Percentiles rank a stretch among this genome's conserved stretches.
phyloP scores from a whole-genome alignment of 2,888 invertebrate genomes.

The Lymantria dispar region DNA sequence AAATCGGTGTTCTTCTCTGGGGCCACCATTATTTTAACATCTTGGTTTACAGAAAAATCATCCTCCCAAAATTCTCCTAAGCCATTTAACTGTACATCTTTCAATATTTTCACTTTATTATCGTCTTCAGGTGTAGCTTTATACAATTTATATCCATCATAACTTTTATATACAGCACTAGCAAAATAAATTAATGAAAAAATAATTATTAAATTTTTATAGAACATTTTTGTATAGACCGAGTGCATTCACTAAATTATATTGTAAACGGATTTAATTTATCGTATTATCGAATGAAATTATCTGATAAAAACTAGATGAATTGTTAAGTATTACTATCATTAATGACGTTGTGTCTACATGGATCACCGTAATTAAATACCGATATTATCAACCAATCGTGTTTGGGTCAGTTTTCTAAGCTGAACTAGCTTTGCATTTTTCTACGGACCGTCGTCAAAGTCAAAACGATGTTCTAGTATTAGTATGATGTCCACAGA shows the following conservation, averaged over 20 bases:
- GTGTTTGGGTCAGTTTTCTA: too few species aligned
- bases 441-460: too few species aligned
- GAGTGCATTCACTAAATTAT: constrained; percentile 2
- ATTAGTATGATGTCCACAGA: too few species aligned
- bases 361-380: neutral
- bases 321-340: neutral
- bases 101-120: constrained; percentile 70
- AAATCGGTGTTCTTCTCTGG: constrained; percentile 43
- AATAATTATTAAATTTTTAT: constrained; percentile 29
- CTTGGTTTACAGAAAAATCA: constrained; percentile 51
- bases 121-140: constrained; percentile 73
- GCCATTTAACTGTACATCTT: constrained; percentile 59
- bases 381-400: neutral
- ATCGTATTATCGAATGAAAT: neutral
- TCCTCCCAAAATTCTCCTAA: constrained; percentile 64
- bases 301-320: constrained; percentile 3
- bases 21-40: constrained; percentile 56
- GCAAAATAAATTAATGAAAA: constrained; percentile 19
- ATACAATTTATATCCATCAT: constrained; percentile 83
- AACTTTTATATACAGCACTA: constrained; percentile 46
- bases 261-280: neutral
- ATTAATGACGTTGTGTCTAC: neutral
- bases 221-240: constrained; percentile 38
- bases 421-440: too few species aligned
- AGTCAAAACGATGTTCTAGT: too few species aligned